Evolutionary conservation across 2,797 vertebrate genomes (phyloP), one percentile per base, ranked within the genome.

Genomic region (Coranthus polyacanthus): DNA sequence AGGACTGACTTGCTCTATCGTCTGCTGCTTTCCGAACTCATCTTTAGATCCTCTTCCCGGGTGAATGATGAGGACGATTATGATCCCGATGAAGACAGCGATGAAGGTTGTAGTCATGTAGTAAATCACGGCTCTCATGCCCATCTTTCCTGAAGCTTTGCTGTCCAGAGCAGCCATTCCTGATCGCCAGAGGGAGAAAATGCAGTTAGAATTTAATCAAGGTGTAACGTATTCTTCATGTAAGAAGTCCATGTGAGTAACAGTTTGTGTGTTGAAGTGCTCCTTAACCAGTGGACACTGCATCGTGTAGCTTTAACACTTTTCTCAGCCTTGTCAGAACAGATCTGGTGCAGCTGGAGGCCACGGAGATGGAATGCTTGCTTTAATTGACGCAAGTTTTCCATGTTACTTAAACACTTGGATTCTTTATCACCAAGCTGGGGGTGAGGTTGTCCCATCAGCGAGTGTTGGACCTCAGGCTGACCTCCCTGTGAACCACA

Each of bases 51-150:
- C 97, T 92, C 95, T 97, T 63, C 98, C 98, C 0, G 98, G 98
- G 76, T 99, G 98, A 86, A 99, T 97, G 92, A 98, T 97, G 83
- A 98, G 95, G 81, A 99, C 98, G 78, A 98, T 93, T 79, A 99
- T 91, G 86, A 98, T 98, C 39, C 98, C 98, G 20, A 97, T 95
- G 82, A 98, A 93, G 64, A 99, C 97, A 2, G 98, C 98, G 56
- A 99, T 96, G 79, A 99, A 91, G 2, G 97, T 99, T 0, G 98
- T 99, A 43, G 95, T 97, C 96, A 97, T 98, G 92, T 99, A 99
- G 90, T 99, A 99, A 70, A 97, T 91, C 49, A 99, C 96, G 0
- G 97, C 98, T 88, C 97, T 93, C 91, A 99, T 91, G 42, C 98
- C 98, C 98, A 99, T 99, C 92, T 97, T 98, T 22, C 98, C 98